Evolutionary conservation across 2,888 invertebrate genomes (phyloP).

Genomic region (Phymatocera aterrima): DNA sequence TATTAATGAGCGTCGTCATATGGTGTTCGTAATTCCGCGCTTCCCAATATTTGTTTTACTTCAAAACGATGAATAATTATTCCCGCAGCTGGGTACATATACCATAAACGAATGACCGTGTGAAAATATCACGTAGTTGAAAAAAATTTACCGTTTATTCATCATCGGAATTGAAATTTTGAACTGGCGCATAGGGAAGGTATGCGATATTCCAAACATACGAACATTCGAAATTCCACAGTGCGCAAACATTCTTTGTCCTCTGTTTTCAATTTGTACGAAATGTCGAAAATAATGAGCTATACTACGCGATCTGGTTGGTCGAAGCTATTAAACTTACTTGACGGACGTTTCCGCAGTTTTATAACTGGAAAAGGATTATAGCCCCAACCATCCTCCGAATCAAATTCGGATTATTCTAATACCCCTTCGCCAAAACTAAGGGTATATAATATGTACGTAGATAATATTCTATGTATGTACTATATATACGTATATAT

Average conservation of each 20-base stretch:
- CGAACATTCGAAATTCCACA: no score
- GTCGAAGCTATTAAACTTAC: neutral
- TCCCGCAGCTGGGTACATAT: slow-evolving; percentile 22
- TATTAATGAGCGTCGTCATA: slow-evolving; percentile 37
- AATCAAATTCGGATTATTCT: slow-evolving; percentile 61
- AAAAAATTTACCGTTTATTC: neutral
- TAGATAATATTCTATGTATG: slow-evolving; percentile 7
- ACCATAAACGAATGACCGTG: slow-evolving; percentile 5
- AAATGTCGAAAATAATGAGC: no score
- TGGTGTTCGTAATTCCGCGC: slow-evolving; percentile 14
- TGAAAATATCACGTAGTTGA: slow-evolving; percentile 16
- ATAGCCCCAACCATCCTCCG: slow-evolving; percentile 55
- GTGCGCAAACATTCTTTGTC: no score
- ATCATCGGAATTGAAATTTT: no score
- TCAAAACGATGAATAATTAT: slow-evolving; percentile 1
- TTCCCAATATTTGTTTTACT: slow-evolving; percentile 30
- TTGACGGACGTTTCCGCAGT: slow-evolving; percentile 15
- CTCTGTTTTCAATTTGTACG: no score
- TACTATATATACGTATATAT: neutral
- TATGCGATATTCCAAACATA: no score
- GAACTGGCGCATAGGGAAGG: no score
- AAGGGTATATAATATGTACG: slow-evolving; percentile 10
- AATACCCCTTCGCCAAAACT: slow-evolving; percentile 50
- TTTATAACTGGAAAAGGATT: slow-evolving; percentile 47
- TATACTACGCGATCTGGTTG: neutral